Percentiles rank a stretch among this genome's conserved stretches.
These are phyloP conservation scores for Idaea dimidiata DNA, from an alignment of 2,888 invertebrate genomes.

Conservation along the genomic window DNA sequence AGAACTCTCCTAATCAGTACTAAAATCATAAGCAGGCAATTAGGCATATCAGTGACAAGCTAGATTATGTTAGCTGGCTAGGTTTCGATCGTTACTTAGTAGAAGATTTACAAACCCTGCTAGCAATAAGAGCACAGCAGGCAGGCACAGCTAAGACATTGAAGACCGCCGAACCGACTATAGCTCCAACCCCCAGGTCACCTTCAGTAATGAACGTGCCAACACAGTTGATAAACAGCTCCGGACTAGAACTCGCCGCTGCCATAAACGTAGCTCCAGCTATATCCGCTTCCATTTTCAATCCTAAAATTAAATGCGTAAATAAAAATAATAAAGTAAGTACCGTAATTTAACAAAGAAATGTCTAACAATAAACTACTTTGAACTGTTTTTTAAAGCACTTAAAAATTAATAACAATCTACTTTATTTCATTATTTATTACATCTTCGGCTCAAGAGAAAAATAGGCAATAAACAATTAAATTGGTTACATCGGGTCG, in stretches of 20 bases:
- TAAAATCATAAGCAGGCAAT: too few species aligned
- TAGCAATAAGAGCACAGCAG: constrained; percentile 85
- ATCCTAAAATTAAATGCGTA: constrained; percentile 55
- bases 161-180: constrained; percentile 89
- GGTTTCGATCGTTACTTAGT: too few species aligned
- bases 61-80: too few species aligned
- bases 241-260: constrained; percentile 92
- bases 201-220: constrained; percentile 90
- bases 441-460: background rate
- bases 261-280: constrained; percentile 96
- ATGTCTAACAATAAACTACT: background rate
- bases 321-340: background rate
- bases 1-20: background rate
- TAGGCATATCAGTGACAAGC: too few species aligned
- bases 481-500: background rate
- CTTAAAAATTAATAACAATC: too few species aligned
- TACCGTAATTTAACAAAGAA: background rate
- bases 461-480: background rate
- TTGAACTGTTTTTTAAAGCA: too few species aligned
- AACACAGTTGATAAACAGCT: constrained; percentile 91
- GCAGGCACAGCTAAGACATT: constrained; percentile 89
- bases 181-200: constrained; percentile 88
- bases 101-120: constrained; percentile 60
- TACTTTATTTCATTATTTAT: background rate
- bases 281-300: constrained; percentile 86